Evolutionary conservation across 2,797 vertebrate species (phyloP).

Genomic region (Momotus momota): DNA sequence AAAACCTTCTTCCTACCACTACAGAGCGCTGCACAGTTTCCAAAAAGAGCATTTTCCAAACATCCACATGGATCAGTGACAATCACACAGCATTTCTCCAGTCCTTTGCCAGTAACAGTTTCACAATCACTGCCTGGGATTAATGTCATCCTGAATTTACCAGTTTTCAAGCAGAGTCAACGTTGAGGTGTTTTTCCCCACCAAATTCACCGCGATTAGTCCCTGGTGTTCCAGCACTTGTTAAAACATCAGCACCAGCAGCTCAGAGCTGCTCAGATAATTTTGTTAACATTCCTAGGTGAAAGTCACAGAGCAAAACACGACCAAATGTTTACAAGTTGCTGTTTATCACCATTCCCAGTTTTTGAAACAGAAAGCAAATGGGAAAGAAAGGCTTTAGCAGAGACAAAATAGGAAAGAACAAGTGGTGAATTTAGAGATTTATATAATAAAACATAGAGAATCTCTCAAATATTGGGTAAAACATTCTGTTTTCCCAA

Average conservation of each 20-base stretch:
- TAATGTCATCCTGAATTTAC: not conserved
- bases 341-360: not conserved
- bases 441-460: not conserved
- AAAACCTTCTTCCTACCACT: not conserved
- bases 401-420: not conserved
- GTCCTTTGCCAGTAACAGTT: not conserved
- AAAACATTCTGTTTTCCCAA: not conserved
- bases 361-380: slow-evolving; percentile 34
- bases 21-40: not conserved
- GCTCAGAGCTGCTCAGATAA: not conserved
- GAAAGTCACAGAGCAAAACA: not conserved
- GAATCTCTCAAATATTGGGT: not conserved
- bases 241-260: not conserved
- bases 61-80: not conserved
- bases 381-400: not conserved
- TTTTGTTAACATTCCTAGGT: not conserved
- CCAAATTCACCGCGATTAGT: not conserved
- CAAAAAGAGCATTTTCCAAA: not conserved
- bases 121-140: not conserved
- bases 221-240: not conserved
- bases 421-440: not conserved
- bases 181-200: not conserved
- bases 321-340: not conserved
- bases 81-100: not conserved
- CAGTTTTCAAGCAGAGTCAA: not conserved